Evolutionary conservation across 1,140 invertebrate genomes (phyloP).

Genomic region (Helicoverpa zea): DNA sequence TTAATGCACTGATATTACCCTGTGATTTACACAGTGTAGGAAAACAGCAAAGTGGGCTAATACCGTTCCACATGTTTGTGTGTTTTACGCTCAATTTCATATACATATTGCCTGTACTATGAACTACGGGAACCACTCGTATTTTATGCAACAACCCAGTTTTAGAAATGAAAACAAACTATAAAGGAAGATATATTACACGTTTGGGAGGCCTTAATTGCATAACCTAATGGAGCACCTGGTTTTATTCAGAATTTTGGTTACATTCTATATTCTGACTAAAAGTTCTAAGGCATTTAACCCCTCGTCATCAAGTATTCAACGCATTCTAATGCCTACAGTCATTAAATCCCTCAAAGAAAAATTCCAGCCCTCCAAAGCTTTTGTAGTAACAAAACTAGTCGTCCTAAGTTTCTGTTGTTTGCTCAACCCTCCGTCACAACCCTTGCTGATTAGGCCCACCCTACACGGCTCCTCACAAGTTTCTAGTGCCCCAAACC

Average conservation of each 20-base stretch:
- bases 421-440: slow-evolving; percentile 42
- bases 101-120: slow-evolving; percentile 42
- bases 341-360: slow-evolving; percentile 35
- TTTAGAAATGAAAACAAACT: slow-evolving; percentile 38
- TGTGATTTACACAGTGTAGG: slow-evolving; percentile 22
- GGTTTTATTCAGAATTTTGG: background rate
- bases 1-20: slow-evolving; percentile 22
- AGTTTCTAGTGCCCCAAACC: slow-evolving; percentile 52
- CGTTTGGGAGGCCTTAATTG: slow-evolving; percentile 38
- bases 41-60: slow-evolving; percentile 39
- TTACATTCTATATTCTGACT: background rate
- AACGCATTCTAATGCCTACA: slow-evolving; percentile 9
- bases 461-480: slow-evolving; percentile 37
- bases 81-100: slow-evolving; percentile 48
- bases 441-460: slow-evolving; percentile 51
- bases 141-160: slow-evolving; percentile 36
- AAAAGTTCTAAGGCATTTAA: background rate
- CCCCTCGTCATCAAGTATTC: background rate
- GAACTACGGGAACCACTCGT: slow-evolving; percentile 3
- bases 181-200: slow-evolving; percentile 35
- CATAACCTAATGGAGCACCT: background rate
- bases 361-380: slow-evolving; percentile 31
- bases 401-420: slow-evolving; percentile 40
- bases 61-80: slow-evolving; percentile 36
- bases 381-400: slow-evolving; percentile 40